Conservation (phyloP, 2,797 vertebrate species). For the Takifugu ocellatus region DNA sequence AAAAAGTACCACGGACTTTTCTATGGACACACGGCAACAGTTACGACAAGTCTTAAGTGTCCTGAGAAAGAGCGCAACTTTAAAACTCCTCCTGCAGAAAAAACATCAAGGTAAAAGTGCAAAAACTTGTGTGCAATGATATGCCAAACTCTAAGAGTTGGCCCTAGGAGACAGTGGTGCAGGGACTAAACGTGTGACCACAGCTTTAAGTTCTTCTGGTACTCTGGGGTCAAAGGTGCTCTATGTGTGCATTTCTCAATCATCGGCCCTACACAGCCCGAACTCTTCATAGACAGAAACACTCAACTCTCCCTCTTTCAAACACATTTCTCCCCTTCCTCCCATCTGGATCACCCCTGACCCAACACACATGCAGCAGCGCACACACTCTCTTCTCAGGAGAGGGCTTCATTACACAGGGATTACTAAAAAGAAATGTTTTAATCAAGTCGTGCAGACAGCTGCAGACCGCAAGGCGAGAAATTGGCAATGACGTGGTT, state of each 20-base stretch:
- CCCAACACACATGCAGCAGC: constrained; percentile 19
- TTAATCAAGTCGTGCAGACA: constrained; percentile 77
- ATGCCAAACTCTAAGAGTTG: too few species aligned
- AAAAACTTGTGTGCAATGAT: too few species aligned
- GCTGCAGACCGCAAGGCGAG: constrained; percentile 72
- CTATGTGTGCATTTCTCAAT: constrained; percentile 64
- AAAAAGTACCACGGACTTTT: too few species aligned
- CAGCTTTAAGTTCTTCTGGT: constrained; percentile 39
- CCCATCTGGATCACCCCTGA: constrained; percentile 62
- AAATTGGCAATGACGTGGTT: constrained; percentile 76
- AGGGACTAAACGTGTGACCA: constrained; percentile 20
- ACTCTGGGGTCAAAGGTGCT: constrained; percentile 52
- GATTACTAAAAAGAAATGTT: constrained; percentile 75
- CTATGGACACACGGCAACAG: background rate
- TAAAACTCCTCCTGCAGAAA: too few species aligned
- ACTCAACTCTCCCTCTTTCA: constrained; percentile 16
- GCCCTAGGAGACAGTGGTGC: too few species aligned
- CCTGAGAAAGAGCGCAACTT: too few species aligned
- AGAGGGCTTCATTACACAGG: constrained; percentile 76
- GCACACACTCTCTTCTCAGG: constrained; percentile 53
- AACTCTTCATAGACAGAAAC: constrained; percentile 55
- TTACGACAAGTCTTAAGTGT: background rate
- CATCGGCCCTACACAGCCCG: constrained; percentile 44
- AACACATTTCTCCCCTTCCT: constrained; percentile 35
- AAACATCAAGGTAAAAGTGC: too few species aligned